Conservation (phyloP, 1,140 invertebrate species). For the Phocides pigmalion region DNA sequence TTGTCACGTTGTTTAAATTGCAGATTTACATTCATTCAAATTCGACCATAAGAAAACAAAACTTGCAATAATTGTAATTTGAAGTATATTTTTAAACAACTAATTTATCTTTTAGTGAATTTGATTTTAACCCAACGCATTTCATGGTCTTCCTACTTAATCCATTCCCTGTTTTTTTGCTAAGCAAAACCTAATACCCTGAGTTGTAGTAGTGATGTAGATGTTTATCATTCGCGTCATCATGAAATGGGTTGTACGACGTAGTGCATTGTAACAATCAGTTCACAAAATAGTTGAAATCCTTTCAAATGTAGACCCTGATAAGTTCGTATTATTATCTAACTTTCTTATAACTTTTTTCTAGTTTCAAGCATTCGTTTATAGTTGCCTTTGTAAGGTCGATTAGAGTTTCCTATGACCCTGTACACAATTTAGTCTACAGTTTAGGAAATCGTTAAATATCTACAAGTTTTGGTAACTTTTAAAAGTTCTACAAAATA, state of each 20-base stretch:
- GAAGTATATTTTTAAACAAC: neutral
- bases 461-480: slow-evolving; percentile 11
- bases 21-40: slow-evolving; percentile 1
- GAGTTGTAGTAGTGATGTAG: neutral
- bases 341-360: slow-evolving; percentile 5
- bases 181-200: neutral
- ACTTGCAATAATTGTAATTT: neutral
- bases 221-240: neutral
- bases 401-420: slow-evolving; percentile 23
- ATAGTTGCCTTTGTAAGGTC: slow-evolving; percentile 24
- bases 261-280: neutral
- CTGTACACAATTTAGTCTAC: slow-evolving; percentile 27
- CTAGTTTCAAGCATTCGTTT: neutral
- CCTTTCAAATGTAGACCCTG: slow-evolving; percentile 20
- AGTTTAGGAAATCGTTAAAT: slow-evolving; percentile 21
- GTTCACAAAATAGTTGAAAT: slow-evolving; percentile 1
- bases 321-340: slow-evolving; percentile 23
- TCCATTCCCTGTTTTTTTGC: neutral
- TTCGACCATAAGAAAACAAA: neutral
- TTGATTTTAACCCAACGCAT: neutral
- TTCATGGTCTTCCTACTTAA: neutral
- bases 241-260: neutral
- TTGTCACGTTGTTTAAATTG: slow-evolving; percentile 5
- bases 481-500: slow-evolving; percentile 28
- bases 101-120: neutral